Conservation (phyloP, 2,113 vertebrate species). For the Pedionomus torquatus region DNA sequence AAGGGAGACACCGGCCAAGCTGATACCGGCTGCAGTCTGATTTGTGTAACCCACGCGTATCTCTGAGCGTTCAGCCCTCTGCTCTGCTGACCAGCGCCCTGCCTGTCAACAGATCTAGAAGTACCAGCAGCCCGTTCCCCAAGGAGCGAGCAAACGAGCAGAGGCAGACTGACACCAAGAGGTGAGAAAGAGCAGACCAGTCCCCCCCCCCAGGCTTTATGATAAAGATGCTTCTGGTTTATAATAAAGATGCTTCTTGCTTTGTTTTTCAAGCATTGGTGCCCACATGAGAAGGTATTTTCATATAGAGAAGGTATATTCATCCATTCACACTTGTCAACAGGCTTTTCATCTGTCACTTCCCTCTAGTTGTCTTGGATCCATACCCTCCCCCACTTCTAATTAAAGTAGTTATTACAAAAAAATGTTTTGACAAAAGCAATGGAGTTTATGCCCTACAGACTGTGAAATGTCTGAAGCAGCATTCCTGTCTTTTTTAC, state of each 20-base stretch:
- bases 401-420: not conserved
- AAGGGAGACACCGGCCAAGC: not conserved
- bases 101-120: not conserved
- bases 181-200: not conserved
- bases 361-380: not conserved
- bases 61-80: not conserved
- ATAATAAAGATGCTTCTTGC: not conserved
- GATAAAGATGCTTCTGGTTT: not conserved
- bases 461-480: not conserved
- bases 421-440: not conserved
- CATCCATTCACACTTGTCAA: not conserved
- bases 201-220: not conserved
- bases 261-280: not conserved
- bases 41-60: not conserved
- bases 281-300: not conserved
- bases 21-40: accelerated
- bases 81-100: not conserved
- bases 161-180: not conserved
- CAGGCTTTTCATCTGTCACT: not conserved
- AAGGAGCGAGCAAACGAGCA: accelerated
- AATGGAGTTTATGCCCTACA: not conserved
- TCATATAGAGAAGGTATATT: not conserved
- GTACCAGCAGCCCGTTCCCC: not conserved
- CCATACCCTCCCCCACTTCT: not conserved
- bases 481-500: not conserved